Conservation (phyloP, 2,888 invertebrate genomes). For the Candidula unifasciata region DNA sequence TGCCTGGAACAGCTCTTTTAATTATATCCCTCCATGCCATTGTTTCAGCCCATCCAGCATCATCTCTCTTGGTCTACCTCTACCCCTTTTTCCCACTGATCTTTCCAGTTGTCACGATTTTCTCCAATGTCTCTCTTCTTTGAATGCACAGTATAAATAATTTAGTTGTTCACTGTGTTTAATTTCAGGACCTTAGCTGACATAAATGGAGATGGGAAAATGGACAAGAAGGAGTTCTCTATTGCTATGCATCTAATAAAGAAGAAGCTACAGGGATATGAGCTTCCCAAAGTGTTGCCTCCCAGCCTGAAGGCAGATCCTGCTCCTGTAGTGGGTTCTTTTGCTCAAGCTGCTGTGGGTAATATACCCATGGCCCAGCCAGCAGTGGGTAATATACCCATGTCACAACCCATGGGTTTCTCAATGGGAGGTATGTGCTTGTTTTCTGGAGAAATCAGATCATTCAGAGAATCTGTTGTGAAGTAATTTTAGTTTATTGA, state of each 20-base stretch:
- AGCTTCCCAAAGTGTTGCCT: conserved; percentile 92
- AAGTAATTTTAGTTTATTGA: not conserved
- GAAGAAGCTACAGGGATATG: conserved; percentile 92
- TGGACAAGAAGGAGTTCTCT: conserved; percentile 78
- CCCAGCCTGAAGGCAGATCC: conserved; percentile 80
- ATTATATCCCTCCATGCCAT: too few relatives aligned
- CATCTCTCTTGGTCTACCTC: too few relatives aligned
- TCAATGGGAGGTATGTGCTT: conserved; percentile 36
- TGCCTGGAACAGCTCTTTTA: too few relatives aligned
- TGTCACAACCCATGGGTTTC: conserved; percentile 40
- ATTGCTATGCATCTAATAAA: conserved; percentile 78
- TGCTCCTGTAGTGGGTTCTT: conserved; percentile 66
- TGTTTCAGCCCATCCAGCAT: too few relatives aligned
- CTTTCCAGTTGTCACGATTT: too few relatives aligned
- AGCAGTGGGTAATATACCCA: conserved; percentile 46
- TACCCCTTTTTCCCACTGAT: too few relatives aligned
- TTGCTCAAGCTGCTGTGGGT: conserved; percentile 62
- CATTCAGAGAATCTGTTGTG: not conserved
- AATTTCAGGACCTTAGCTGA: conserved; percentile 76
- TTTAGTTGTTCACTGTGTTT: not conserved
- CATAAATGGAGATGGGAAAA: conserved; percentile 77
- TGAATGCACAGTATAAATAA: not conserved
- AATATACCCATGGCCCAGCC: conserved; percentile 46
- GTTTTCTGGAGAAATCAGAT: not conserved
- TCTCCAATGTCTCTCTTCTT: too few relatives aligned